phyloP scores from a whole-genome alignment of 2,113 vertebrate species.

The Centropus bengalensis region DNA sequence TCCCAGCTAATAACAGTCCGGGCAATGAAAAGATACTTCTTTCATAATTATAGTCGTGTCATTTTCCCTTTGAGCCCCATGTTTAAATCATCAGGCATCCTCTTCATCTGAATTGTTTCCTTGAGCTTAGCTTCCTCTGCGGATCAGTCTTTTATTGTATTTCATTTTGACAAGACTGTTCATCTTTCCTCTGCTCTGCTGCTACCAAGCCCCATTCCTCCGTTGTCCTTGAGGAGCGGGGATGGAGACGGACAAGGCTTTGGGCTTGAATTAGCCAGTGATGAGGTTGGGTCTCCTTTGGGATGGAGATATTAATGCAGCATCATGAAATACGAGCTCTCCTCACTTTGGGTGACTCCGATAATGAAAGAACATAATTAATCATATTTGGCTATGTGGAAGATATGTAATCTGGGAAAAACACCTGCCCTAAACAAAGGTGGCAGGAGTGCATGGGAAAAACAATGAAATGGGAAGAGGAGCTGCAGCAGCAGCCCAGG shows the following conservation, averaged over 20 bases:
- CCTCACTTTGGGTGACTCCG: constrained; percentile 46
- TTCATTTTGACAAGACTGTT: not conserved
- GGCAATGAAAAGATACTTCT: not conserved
- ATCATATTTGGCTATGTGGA: constrained; percentile 58
- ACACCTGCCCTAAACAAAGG: constrained; percentile 32
- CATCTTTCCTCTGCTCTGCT: not conserved
- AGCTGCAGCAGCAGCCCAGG: not conserved
- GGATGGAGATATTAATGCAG: constrained; percentile 64
- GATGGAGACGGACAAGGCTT: constrained; percentile 38
- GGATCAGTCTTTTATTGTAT: constrained; percentile 4
- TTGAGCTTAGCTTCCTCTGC: constrained; percentile 5
- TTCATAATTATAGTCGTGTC: not conserved
- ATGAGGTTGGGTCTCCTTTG: constrained; percentile 49
- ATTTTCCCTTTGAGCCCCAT: not conserved
- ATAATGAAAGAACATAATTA: constrained; percentile 66
- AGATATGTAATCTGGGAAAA: constrained; percentile 51
- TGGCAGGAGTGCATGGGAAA: not conserved
- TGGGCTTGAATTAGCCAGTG: constrained; percentile 49
- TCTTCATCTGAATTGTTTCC: constrained; percentile 30
- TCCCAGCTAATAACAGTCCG: not conserved
- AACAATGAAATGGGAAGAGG: not conserved
- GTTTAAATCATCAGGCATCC: not conserved
- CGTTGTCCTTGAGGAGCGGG: not conserved
- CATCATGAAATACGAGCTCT: constrained; percentile 61
- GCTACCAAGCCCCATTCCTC: not conserved